Evolutionary conservation across 2,888 invertebrate genomes (phyloP), one percentile per base, ranked within the genome.

Genomic region (Caenorhabditis wallacei): DNA sequence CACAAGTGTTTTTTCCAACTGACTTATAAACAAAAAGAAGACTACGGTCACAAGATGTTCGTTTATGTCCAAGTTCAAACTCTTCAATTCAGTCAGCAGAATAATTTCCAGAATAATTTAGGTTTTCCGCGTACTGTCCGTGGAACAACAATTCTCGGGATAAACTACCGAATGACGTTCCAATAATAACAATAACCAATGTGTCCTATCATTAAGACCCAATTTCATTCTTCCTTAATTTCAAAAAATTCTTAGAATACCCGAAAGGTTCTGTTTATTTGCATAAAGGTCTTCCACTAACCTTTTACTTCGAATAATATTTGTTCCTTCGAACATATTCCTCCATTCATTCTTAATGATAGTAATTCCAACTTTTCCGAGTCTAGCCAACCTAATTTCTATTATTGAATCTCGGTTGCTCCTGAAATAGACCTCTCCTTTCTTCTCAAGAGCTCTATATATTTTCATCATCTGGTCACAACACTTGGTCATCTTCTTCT

Each of bases 361-460:
- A 48, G 46, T n/a, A 48, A 48, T 2, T 48, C 18, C 46, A 48
- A 13, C 46, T 48, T 48, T 18, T 48, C 18, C 22, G 22, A 40
- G 56, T 56, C 57, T 37, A 57, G 57, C 37, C 57, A 20, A n/a
- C n/a, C 30, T 35, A 57, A 40, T n/a, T 43, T 40, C n/a, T 43
- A 43, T 61, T 24, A 61, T 43, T 43, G 43, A 53, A 13, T 53
- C 13, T 2, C 11, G 24, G 53, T 7, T 24, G 22, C 22, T 53
- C 26, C 61, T 4, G 40, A 61, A 61, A 61, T 61, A 61, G 61
- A 61, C 7, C 43, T 59, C 30, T 30, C 8, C 30, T 37, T 16
- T 40, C 40, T 26, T 43, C 22, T 61, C 46, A 61, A 61, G 61
- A 61, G 40, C 40, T 18, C 22, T 18, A 24, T 61, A 40, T 24